Evolutionary conservation across 2,113 vertebrate genomes (phyloP).

Genomic region (Chionodraco myersi): DNA sequence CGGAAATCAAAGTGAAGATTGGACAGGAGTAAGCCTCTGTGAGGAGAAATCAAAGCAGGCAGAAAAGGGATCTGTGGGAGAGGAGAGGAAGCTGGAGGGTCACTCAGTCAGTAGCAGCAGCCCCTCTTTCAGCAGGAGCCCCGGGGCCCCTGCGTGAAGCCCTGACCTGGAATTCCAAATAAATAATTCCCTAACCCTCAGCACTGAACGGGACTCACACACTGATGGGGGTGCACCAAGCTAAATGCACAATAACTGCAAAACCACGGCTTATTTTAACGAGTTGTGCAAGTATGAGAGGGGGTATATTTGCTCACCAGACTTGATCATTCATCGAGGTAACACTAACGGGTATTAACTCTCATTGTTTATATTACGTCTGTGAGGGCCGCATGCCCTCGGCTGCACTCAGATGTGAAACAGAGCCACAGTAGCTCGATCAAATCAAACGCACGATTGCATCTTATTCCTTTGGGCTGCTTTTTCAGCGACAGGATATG

Average conservation of each 20-base stretch:
- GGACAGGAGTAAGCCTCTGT: slow-evolving; percentile 9
- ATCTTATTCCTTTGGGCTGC: slow-evolving; percentile 62
- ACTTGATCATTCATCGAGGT: not conserved
- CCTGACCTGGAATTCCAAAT: slow-evolving; percentile 77
- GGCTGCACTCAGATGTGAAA: not conserved
- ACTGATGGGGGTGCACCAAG: not conserved
- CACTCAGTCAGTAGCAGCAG: slow-evolving; percentile 44
- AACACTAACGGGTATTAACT: slow-evolving; percentile 34
- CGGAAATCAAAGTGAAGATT: slow-evolving; percentile 21
- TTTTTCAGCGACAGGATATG: slow-evolving; percentile 64
- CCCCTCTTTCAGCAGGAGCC: slow-evolving; percentile 36
- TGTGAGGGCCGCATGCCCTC: not conserved
- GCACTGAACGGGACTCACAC: slow-evolving; percentile 8
- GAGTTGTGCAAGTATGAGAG: not conserved
- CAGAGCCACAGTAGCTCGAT: slow-evolving; percentile 15
- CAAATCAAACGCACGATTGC: slow-evolving; percentile 43
- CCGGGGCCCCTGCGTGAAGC: slow-evolving; percentile 41
- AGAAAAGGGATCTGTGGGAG: not conserved
- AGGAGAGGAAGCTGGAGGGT: slow-evolving; percentile 39
- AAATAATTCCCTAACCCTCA: slow-evolving; percentile 64
- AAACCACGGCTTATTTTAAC: slow-evolving; percentile 29
- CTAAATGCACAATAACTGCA: slow-evolving; percentile 27
- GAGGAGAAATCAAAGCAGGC: slow-evolving; percentile 19
- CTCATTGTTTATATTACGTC: not conserved
- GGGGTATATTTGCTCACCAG: slow-evolving; percentile 30